phyloP scores from a whole-genome alignment of 2,888 invertebrate genomes.

The Himalopsyche kuldschensis region DNA sequence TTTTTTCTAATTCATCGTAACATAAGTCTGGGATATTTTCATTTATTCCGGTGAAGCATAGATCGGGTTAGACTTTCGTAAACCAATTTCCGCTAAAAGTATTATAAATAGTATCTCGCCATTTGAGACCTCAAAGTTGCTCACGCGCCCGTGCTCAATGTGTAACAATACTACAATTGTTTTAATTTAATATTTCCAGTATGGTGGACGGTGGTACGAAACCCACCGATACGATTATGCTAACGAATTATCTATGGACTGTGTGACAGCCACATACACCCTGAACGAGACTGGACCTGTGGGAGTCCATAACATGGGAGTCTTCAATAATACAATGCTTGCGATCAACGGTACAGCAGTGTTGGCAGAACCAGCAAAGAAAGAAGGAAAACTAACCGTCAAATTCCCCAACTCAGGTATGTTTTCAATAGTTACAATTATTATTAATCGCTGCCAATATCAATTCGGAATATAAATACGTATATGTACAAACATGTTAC shows the following conservation, averaged over 20 bases:
- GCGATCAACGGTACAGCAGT: constrained; percentile 47
- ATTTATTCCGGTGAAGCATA: no score
- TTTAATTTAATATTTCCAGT: constrained; percentile 44
- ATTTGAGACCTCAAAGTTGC: no score
- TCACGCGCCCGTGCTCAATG: no score
- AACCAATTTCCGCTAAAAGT: no score
- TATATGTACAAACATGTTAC: no score
- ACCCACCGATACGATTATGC: constrained; percentile 50
- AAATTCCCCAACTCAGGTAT: constrained; percentile 5
- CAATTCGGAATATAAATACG: no score
- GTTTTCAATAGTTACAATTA: constrained; percentile 59
- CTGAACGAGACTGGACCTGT: constrained; percentile 44
- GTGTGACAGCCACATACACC: constrained; percentile 48
- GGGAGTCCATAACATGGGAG: constrained; percentile 47
- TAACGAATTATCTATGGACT: constrained; percentile 47
- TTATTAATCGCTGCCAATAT: constrained; percentile 59
- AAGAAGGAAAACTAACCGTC: constrained; percentile 47
- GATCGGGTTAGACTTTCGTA: no score
- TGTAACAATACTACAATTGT: no score
- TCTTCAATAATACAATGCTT: constrained; percentile 45
- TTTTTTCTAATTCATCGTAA: no score
- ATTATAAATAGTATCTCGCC: no score
- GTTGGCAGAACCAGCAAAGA: constrained; percentile 43
- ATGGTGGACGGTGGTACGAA: constrained; percentile 53
- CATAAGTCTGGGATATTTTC: no score